Conservation (phyloP, 2,797 vertebrate species). For the Artibeus lituratus region DNA sequence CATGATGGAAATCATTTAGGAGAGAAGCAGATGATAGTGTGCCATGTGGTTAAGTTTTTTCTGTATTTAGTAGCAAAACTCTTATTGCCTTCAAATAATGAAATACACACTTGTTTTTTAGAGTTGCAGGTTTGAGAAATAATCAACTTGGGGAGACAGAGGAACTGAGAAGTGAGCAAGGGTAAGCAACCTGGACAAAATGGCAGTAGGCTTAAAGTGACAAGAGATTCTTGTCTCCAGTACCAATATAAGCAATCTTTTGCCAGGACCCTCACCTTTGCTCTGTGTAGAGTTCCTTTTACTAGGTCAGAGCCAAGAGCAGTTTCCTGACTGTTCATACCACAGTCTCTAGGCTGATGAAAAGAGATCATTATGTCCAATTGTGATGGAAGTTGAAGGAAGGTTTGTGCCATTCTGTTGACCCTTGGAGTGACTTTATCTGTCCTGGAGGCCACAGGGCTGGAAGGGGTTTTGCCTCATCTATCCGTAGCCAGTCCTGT, state of each 20-base stretch:
- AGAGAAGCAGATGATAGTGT: neutral
- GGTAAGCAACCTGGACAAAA: neutral
- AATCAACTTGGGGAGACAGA: neutral
- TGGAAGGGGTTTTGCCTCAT: neutral
- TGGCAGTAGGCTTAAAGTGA: neutral
- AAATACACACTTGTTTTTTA: neutral
- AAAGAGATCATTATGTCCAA: conserved; percentile 49
- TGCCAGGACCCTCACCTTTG: conserved; percentile 33
- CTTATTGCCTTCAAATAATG: neutral
- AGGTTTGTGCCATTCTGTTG: neutral
- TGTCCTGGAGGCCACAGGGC: neutral
- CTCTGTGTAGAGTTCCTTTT: neutral
- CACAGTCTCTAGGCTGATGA: conserved; percentile 51
- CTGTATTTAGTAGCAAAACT: neutral
- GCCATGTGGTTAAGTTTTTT: neutral
- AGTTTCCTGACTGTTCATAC: neutral
- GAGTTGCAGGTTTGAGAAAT: neutral
- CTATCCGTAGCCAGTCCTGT: neutral
- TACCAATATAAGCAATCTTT: neutral
- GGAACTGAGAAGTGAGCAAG: neutral
- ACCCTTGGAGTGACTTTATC: neutral
- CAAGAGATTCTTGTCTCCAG: neutral
- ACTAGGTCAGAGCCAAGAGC: conserved; percentile 28
- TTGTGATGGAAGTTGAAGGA: conserved; percentile 21
- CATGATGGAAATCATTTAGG: neutral